Evolutionary conservation across 1,140 invertebrate genomes (phyloP).

Genomic region (Pogonus chalceus): DNA sequence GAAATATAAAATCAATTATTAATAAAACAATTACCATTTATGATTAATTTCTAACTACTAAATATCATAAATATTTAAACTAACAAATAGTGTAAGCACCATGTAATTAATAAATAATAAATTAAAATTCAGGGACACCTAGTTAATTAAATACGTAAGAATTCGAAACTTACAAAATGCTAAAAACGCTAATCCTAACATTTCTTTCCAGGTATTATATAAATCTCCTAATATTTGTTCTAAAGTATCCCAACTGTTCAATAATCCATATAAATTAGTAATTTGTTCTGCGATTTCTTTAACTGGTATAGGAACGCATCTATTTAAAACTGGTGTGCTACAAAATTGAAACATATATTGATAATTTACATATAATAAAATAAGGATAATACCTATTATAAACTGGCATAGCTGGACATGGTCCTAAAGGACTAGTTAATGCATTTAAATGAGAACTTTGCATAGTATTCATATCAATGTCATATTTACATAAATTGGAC

Average conservation of each 20-base stretch:
- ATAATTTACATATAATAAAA: background rate
- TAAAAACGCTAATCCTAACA: constrained; percentile 68
- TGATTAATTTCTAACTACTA: too few species aligned
- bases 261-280: constrained; percentile 62
- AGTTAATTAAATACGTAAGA: too few species aligned
- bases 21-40: too few species aligned
- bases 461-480: constrained; percentile 49
- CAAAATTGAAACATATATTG: background rate
- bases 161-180: constrained; percentile 58
- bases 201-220: constrained; percentile 76
- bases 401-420: constrained; percentile 62
- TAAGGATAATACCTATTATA: constrained; percentile 44
- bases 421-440: constrained; percentile 50
- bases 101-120: too few species aligned
- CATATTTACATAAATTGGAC: constrained; percentile 63
- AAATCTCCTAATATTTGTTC: constrained; percentile 82
- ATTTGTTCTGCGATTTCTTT: constrained; percentile 49
- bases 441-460: constrained; percentile 19
- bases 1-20: too few species aligned
- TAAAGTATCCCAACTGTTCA: constrained; percentile 80
- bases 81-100: constrained; percentile 2
- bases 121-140: too few species aligned
- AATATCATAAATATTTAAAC: background rate
- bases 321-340: constrained; percentile 68
- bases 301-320: constrained; percentile 69